phyloP scores from a whole-genome alignment of 2,113 vertebrate genomes.

The Eulemur macaco region DNA sequence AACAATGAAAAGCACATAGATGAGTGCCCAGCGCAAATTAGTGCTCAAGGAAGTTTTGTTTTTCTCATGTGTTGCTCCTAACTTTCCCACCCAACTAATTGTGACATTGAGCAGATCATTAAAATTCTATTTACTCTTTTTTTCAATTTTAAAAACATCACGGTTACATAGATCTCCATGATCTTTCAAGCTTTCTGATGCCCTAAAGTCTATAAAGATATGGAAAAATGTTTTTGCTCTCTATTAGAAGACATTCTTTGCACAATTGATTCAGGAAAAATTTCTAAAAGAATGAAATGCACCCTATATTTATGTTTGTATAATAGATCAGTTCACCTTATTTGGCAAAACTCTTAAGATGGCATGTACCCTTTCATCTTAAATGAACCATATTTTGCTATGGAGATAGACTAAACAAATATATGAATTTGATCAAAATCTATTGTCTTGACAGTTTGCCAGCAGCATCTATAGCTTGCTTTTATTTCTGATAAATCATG shows the following conservation, averaged over 20 bases:
- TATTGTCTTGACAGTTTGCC: not conserved
- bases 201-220: not conserved
- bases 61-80: not conserved
- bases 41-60: not conserved
- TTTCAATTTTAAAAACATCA: not conserved
- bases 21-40: not conserved
- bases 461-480: not conserved
- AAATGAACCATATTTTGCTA: not conserved
- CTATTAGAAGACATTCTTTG: not conserved
- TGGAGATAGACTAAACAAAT: not conserved
- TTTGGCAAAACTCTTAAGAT: not conserved
- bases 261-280: not conserved
- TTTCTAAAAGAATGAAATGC: not conserved
- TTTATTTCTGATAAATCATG: slow-evolving; percentile 29
- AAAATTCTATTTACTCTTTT: not conserved
- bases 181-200: not conserved
- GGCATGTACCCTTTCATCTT: not conserved
- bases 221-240: not conserved
- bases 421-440: not conserved
- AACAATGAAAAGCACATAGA: not conserved
- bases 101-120: not conserved
- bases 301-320: not conserved
- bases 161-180: not conserved
- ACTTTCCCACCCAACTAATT: not conserved
- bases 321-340: not conserved